phyloP scores from a whole-genome alignment of 2,113 vertebrate genomes.

The Muscicapa adusta region DNA sequence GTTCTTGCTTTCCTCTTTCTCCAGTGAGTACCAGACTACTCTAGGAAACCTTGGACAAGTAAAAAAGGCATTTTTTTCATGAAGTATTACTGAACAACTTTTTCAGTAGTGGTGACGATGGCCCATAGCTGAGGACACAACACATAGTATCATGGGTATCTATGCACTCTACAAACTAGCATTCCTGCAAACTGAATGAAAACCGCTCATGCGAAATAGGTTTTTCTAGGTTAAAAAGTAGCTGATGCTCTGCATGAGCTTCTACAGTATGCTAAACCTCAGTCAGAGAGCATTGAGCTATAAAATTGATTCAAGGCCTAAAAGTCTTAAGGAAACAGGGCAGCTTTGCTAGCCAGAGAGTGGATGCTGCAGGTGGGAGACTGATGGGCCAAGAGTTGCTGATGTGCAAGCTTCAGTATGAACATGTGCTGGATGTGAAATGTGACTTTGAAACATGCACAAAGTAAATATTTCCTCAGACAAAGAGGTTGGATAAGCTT shows the following conservation, averaged over 20 bases:
- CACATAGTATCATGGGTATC: not conserved
- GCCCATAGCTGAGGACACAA: not conserved
- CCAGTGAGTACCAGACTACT: not conserved
- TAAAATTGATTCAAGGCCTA: not conserved
- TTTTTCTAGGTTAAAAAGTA: not conserved
- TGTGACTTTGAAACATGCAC: not conserved
- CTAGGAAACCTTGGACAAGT: not conserved
- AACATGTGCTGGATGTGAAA: not conserved
- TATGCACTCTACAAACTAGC: not conserved
- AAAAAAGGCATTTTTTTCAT: not conserved
- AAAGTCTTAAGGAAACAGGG: not conserved
- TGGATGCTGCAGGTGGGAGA: fast-evolving
- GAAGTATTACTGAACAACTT: not conserved
- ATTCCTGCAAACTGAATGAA: not conserved
- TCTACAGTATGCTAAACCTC: not conserved
- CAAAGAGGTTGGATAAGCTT: not conserved
- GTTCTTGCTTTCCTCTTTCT: not conserved
- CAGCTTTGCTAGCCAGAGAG: not conserved
- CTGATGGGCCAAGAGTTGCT: not conserved
- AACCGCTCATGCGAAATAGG: fast-evolving
- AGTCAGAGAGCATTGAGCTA: not conserved
- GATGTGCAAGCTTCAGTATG: not conserved
- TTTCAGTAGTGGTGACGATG: not conserved
- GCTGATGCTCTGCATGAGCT: not conserved
- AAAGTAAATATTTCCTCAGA: not conserved